phyloP scores from a whole-genome alignment of 2,113 vertebrate species.

The Meleagris gallopavo region DNA sequence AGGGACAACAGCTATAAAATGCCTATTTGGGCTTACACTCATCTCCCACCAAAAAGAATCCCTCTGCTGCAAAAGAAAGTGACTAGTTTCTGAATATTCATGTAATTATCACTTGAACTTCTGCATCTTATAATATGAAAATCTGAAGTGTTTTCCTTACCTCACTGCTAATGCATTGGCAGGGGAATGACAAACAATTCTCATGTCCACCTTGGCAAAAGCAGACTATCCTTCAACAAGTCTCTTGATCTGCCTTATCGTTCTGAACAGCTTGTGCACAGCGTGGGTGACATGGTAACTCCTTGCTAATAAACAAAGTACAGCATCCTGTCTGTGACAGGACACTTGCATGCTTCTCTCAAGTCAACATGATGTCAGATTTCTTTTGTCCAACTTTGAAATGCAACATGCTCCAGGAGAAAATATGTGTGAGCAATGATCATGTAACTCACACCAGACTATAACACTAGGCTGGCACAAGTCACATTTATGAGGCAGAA shows the following conservation, averaged over 20 bases:
- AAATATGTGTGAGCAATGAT: background rate
- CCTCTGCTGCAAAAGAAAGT: background rate
- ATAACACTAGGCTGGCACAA: background rate
- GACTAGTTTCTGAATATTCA: background rate
- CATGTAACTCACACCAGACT: background rate
- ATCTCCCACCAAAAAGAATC: background rate
- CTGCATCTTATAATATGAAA: background rate
- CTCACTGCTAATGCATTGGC: background rate
- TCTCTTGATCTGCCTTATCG: background rate
- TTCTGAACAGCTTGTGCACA: background rate
- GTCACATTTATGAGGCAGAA: background rate
- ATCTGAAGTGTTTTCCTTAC: background rate
- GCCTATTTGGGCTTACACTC: accelerated
- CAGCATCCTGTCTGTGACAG: background rate
- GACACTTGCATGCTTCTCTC: background rate
- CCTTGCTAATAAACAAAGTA: conserved; percentile 1
- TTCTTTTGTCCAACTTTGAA: conserved; percentile 26
- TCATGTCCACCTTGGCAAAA: background rate
- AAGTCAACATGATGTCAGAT: conserved; percentile 21
- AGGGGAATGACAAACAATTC: background rate
- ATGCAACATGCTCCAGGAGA: background rate
- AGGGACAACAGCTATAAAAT: background rate
- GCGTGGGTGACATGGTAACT: conserved; percentile 9
- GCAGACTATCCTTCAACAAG: background rate
- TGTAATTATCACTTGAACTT: background rate